Percentiles rank a stretch among this genome's conserved stretches.
Conservation (phyloP, 2,797 vertebrate species). For the Leucoraja ocellata region DNA sequence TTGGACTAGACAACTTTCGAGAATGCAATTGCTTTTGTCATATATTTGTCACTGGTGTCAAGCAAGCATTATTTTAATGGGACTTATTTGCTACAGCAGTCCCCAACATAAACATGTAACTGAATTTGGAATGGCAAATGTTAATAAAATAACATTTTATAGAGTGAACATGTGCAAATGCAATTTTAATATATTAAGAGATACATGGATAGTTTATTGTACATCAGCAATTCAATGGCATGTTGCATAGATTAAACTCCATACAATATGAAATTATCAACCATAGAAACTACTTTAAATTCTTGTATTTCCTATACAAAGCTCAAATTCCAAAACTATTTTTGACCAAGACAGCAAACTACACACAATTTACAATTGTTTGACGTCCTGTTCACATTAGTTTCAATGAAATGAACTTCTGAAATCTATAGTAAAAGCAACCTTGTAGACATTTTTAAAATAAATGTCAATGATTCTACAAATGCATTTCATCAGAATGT, state of each 20-base stretch:
- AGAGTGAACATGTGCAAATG: not conserved
- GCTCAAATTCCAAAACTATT: not conserved
- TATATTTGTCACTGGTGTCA: not conserved
- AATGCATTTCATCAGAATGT: not conserved
- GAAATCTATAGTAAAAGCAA: not conserved
- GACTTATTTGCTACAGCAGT: not conserved
- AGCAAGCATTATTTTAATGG: not conserved
- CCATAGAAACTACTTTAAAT: not conserved
- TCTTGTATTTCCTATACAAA: conserved; percentile 4
- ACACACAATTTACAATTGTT: conserved; percentile 17
- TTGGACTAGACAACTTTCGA: not conserved
- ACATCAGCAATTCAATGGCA: conserved; percentile 19
- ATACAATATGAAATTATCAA: conserved; percentile 18
- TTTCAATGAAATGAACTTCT: not conserved
- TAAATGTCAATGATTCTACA: not conserved
- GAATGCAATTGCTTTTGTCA: not conserved
- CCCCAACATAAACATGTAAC: not conserved
- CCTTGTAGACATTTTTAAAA: not conserved
- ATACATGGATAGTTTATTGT: conserved; percentile 30
- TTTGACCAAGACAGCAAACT: conserved; percentile 27
- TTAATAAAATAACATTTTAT: conserved; percentile 5
- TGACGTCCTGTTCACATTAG: not conserved
- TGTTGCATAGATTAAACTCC: conserved; percentile 30
- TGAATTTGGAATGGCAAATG: not conserved
- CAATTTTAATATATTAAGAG: conserved; percentile 25